Base-by-base conservation (phyloP, 2,888 invertebrate species). In the Folsomia manolachei region DNA sequence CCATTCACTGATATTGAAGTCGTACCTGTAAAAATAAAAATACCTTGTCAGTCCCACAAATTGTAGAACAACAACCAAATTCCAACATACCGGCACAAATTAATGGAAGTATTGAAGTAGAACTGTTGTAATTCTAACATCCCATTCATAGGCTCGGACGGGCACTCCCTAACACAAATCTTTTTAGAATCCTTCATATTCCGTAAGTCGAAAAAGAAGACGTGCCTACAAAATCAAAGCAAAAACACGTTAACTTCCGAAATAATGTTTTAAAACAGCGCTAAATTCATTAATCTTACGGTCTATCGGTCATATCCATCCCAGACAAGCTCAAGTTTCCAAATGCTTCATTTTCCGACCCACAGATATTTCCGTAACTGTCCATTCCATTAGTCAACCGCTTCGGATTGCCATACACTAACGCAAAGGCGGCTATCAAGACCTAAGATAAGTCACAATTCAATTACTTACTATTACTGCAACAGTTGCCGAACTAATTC, bases 291-390 rank as follows among this genome's bases (percentile, higher is more conserved):
- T n/a, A n/a, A n/a, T 2, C 83, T 82, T 81, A 88, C 80, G 90
- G 91, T 82, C 90, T 91, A 78, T 92, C 89, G 26, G 88, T 86
- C 56, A 93, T 93, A 82, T 92, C 91, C 81, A 90, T 87, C 14
- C 95, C 96, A 24, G 95, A 92, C 64, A 91, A 83, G 1, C 90
- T 89, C 82, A 91, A 87, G 78, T 90, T 88, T 9, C 89, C 89
- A 75, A 92, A 88, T 78, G 88, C 89, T 79, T 89, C 90, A 84
- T 95, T 96, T 81, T 89, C 89, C 25, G 91, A 90, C 19, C 96
- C 96, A 84, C 97, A 97, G 39, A 94, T 94, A 83, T 97, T 96
- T 9, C 95, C 95, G 86, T 94, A 96, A 71, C 94, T 94, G 84
- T 96, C 95, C 84, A 92, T 94, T 21, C 95, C 95, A 86, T 94